A percentile compares a stretch with the other conserved stretches of the same genome.
phyloP scores from a whole-genome alignment of 2,888 invertebrate species.

The Ophion slaviceki region DNA sequence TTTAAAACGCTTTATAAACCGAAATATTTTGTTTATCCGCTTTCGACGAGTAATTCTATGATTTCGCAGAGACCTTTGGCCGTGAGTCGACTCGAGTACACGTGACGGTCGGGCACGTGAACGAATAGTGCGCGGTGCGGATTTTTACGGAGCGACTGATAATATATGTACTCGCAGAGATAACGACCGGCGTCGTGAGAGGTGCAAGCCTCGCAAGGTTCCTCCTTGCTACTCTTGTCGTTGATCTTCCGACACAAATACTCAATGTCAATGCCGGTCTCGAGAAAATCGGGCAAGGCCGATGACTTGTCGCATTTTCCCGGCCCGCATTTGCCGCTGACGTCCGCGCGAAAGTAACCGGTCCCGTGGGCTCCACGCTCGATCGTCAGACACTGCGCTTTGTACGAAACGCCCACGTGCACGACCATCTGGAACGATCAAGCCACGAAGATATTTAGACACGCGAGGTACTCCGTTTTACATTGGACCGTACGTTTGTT shows the following conservation, averaged over 20 bases:
- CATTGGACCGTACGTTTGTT: neutral
- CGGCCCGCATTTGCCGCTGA: conserved; percentile 81
- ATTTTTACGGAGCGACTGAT: conserved; percentile 89
- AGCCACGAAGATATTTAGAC: conserved; percentile 64
- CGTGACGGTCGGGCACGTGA: conserved; percentile 90
- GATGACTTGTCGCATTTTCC: conserved; percentile 80
- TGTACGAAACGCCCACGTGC: conserved; percentile 91
- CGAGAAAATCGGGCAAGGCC: conserved; percentile 79
- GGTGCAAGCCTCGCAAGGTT: conserved; percentile 82
- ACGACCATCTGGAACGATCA: conserved; percentile 88
- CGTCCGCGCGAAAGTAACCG: conserved; percentile 86
- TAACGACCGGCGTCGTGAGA: conserved; percentile 90
- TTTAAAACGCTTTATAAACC: neutral
- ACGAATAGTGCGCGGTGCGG: conserved; percentile 88
- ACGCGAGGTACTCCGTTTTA: neutral
- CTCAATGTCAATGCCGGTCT: conserved; percentile 85
- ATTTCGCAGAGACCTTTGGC: conserved; percentile 85
- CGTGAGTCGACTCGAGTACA: conserved; percentile 86
- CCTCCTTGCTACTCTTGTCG: conserved; percentile 76
- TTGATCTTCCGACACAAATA: conserved; percentile 86
- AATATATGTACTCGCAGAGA: conserved; percentile 93
- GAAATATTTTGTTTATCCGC: neutral
- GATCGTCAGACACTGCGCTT: conserved; percentile 87
- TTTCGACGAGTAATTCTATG: conserved; percentile 77
- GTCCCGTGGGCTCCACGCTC: conserved; percentile 88